Evolutionary conservation across 2,797 vertebrate genomes (phyloP).

Genomic region (Pterois miles): DNA sequence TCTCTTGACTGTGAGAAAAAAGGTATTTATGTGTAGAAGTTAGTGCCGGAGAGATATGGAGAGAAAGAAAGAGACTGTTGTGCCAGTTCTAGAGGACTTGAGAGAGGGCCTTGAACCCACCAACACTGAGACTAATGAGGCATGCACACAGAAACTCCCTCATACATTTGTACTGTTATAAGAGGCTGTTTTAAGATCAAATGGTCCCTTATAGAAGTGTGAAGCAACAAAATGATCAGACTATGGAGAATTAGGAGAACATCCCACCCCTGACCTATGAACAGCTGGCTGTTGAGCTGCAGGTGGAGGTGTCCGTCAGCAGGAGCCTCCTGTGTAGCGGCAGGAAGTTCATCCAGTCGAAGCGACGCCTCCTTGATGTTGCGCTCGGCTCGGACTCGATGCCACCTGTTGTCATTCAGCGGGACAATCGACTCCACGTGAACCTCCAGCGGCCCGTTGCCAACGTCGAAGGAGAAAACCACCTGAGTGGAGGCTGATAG

Average conservation of each 20-base stretch:
- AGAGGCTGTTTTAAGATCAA: background rate
- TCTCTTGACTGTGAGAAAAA: constrained; percentile 2
- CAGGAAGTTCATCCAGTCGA: constrained; percentile 86
- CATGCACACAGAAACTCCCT: background rate
- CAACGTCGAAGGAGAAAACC: constrained; percentile 90
- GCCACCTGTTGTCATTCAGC: constrained; percentile 94
- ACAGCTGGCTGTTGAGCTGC: constrained; percentile 92
- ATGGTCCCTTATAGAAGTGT: background rate
- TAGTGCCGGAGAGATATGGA: background rate
- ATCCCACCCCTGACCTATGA: constrained; percentile 86
- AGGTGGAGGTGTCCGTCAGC: constrained; percentile 89
- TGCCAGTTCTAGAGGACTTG: background rate
- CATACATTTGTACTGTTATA: background rate
- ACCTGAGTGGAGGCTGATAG: constrained; percentile 86
- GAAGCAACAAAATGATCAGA: background rate
- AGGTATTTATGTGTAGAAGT: background rate
- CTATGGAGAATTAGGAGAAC: background rate
- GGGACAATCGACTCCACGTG: constrained; percentile 77
- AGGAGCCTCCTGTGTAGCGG: constrained; percentile 78
- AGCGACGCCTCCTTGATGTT: constrained; percentile 90
- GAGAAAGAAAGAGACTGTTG: background rate
- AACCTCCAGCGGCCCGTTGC: constrained; percentile 88
- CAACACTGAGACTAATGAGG: constrained; percentile 4
- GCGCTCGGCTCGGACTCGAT: constrained; percentile 87
- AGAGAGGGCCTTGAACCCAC: background rate